Evolutionary conservation across 2,888 invertebrate species (phyloP), one percentile per base, ranked within the genome.

Genomic region (Patella depressa): DNA sequence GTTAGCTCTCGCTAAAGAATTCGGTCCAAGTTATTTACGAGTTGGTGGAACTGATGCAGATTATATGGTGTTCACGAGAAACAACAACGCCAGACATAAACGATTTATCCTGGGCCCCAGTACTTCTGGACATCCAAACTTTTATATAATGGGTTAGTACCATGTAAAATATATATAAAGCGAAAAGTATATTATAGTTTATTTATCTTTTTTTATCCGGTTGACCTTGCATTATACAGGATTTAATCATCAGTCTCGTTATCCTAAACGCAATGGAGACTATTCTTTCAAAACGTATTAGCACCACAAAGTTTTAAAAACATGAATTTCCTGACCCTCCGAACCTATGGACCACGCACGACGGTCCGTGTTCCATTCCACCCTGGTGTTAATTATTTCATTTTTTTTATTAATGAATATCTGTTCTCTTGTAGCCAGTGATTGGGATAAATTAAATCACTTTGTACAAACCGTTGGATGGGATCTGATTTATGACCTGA

Each of bases 1-100:
- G 24, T 11, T 65, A 12, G 24, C 65, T 3, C 24, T 65, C 12
- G 65, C 65, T 24, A 65, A 24, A 65, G 65, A 24, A 3, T 14
- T 65, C 12, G 65, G 19, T 65, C 65, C 65, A 65, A 11, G 19
- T 14, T 65, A 65, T 24, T 65, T 65, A 12, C 65, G 65, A 9
- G 65, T 65, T 65, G 65, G 65, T 65, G 65, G 65, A 65, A 65
- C 65, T 11, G 65, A 65, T 24, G 65, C 65, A 3, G 65, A 65
- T 65, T 65, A 24, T 14, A 24, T 65, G 24, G 65, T 65, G 1
- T 65, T 65, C 24, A 24, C 19, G 19, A 65, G 24, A 65, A 65
- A 65, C 24, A 19, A 65, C 24, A 19, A 65, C 9, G 19, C 19
- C 11, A 65, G 24, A 24, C 24, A 65, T 65, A 24, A 24, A 24